Evolutionary conservation across 2,113 vertebrate genomes (phyloP).

Genomic region (Sander vitreus): DNA sequence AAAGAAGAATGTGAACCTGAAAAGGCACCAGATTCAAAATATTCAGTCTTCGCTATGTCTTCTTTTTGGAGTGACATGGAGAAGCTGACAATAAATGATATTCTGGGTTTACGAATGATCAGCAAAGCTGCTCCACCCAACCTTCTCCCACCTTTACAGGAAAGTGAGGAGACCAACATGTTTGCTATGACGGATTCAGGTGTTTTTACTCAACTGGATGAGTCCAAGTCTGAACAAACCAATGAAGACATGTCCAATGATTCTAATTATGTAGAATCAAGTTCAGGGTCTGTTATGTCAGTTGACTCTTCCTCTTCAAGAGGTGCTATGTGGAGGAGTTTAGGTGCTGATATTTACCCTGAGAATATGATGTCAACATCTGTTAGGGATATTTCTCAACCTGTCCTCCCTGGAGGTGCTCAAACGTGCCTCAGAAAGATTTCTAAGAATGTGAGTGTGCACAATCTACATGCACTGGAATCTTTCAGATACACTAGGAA

Average conservation of each 20-base stretch:
- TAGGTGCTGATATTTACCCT: conserved; percentile 23
- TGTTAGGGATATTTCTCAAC: conserved; percentile 44
- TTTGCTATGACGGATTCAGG: conserved; percentile 63
- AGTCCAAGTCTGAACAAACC: conserved; percentile 39
- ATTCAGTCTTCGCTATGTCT: conserved; percentile 81
- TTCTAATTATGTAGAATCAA: conserved; percentile 38
- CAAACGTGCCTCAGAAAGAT: conserved; percentile 66
- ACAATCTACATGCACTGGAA: conserved; percentile 75
- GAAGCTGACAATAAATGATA: conserved; percentile 86
- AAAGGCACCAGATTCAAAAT: conserved; percentile 16
- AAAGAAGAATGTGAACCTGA: conserved; percentile 34
- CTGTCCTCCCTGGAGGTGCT: conserved; percentile 39
- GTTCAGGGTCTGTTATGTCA: background rate
- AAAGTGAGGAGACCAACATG: conserved; percentile 49
- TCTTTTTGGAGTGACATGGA: conserved; percentile 87
- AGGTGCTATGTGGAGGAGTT: conserved; percentile 66
- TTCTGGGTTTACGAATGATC: conserved; percentile 73
- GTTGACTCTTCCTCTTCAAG: conserved; percentile 12
- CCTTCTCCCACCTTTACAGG: conserved; percentile 59
- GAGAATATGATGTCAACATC: conserved; percentile 43
- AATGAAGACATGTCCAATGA: conserved; percentile 31
- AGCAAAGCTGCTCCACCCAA: conserved; percentile 30
- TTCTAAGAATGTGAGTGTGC: conserved; percentile 78
- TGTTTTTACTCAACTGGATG: conserved; percentile 63
- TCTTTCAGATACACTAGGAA: conserved; percentile 23